A percentile compares a stretch with the other conserved stretches of the same genome.
Evolutionary conservation across 2,888 invertebrate species (phyloP).

Genomic region (Ernsta delagoae): DNA sequence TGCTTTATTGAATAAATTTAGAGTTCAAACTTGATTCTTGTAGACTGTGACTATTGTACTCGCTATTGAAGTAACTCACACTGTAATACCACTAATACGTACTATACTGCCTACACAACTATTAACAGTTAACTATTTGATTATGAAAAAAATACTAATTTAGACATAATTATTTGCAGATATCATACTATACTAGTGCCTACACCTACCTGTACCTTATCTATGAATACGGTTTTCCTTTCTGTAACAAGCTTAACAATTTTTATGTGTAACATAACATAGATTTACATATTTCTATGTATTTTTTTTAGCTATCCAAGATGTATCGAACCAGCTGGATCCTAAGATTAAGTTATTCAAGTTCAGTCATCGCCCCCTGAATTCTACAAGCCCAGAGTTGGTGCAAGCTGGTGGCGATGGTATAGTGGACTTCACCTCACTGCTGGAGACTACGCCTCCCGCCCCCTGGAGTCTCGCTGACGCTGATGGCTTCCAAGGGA

Average conservation of each 20-base stretch:
- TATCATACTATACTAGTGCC: too few species aligned
- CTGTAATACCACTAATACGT: too few species aligned
- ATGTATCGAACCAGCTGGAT: slow-evolving; percentile 87
- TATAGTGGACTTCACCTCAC: slow-evolving; percentile 84
- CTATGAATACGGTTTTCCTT: too few species aligned
- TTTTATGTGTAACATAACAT: too few species aligned
- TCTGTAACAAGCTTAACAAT: too few species aligned
- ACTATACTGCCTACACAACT: too few species aligned
- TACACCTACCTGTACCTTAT: too few species aligned
- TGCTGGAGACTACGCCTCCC: slow-evolving; percentile 84
- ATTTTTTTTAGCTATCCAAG: slow-evolving; percentile 87
- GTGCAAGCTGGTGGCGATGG: slow-evolving; percentile 66
- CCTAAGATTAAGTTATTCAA: slow-evolving; percentile 89
- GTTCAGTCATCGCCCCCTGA: slow-evolving; percentile 65
- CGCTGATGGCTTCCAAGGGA: slow-evolving; percentile 90
- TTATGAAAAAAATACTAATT: too few species aligned
- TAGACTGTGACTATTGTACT: not conserved
- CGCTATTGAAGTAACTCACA: too few species aligned
- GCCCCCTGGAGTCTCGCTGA: slow-evolving; percentile 84
- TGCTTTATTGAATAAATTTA: slow-evolving; percentile 25
- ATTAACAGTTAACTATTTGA: too few species aligned
- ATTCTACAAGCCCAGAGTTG: slow-evolving; percentile 49
- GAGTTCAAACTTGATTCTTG: slow-evolving; percentile 6
- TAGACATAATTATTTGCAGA: too few species aligned
- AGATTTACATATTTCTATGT: too few species aligned